A percentile compares a stretch with the other conserved stretches of the same genome.
Evolutionary conservation across 2,888 invertebrate genomes (phyloP).

Genomic region (Mesochorus sp.): DNA sequence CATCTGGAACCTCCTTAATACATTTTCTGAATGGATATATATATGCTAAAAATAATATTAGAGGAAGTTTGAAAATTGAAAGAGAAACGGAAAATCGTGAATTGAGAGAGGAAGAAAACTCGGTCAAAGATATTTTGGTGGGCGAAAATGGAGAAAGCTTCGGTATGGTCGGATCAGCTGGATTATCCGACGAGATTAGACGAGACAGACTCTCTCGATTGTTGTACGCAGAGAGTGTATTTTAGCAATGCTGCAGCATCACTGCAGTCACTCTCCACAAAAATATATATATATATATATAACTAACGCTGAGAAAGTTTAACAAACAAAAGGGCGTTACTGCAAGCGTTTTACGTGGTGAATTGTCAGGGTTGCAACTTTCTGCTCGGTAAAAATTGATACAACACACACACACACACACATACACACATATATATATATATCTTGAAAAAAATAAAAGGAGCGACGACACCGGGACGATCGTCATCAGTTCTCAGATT

Average conservation of each 20-base stretch:
- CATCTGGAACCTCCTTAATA: background rate
- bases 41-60: too few relatives aligned
- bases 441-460: background rate
- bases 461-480: background rate
- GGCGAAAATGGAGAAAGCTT: background rate
- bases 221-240: conserved; percentile 16
- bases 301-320: too few relatives aligned
- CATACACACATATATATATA: too few relatives aligned
- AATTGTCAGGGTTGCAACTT: background rate
- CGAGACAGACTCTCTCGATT: conserved; percentile 21
- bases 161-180: conserved; percentile 50
- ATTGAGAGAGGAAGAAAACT: conserved; percentile 28
- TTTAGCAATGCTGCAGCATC: conserved; percentile 3
- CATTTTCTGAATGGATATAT: too few relatives aligned
- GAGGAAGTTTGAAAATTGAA: background rate
- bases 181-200: conserved; percentile 55
- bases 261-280: background rate
- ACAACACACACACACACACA: too few relatives aligned
- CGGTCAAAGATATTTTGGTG: conserved; percentile 43
- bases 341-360: background rate
- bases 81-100: background rate
- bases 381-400: too few relatives aligned
- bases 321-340: background rate
- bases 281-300: background rate
- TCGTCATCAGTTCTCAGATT: background rate